Conservation (phyloP, 1,140 invertebrate species). For the Megalonaias nervosa region DNA sequence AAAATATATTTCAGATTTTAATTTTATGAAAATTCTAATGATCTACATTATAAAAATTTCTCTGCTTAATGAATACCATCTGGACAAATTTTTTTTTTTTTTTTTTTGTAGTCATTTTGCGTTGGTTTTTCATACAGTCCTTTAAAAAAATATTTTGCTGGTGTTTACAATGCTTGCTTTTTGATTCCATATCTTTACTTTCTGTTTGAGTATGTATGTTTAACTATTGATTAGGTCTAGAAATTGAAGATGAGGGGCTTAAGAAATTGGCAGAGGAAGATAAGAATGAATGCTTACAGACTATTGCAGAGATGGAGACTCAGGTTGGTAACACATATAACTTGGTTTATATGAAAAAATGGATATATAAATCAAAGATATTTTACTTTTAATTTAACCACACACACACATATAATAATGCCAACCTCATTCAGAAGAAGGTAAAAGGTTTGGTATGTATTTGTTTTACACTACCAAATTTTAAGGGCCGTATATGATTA, state of each 20-base stretch:
- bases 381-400: background rate
- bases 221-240: background rate
- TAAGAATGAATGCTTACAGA: background rate
- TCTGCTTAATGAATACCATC: background rate
- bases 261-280: conserved; percentile 11
- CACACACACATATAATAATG: background rate
- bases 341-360: too few relatives aligned
- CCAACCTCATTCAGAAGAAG: background rate
- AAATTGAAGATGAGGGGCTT: conserved; percentile 7
- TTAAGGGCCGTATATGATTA: too few relatives aligned
- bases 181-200: background rate
- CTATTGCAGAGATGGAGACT: conserved; percentile 12
- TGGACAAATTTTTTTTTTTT: background rate
- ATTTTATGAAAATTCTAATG: too few relatives aligned
- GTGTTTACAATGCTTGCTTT: too few relatives aligned
- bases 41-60: too few relatives aligned
- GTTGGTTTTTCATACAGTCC: too few relatives aligned
- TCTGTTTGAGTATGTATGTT: background rate
- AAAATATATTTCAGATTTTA: too few relatives aligned
- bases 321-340: too few relatives aligned
- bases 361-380: conserved; percentile 5
- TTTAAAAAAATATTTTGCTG: background rate
- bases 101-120: background rate
- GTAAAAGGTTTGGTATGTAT: background rate
- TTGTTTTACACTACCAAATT: background rate